Percentiles rank a stretch among this genome's conserved stretches.
These are phyloP conservation scores for Rhyacichthys aspro DNA, from an alignment of 2,797 vertebrate species.

Conservation along the genomic window DNA sequence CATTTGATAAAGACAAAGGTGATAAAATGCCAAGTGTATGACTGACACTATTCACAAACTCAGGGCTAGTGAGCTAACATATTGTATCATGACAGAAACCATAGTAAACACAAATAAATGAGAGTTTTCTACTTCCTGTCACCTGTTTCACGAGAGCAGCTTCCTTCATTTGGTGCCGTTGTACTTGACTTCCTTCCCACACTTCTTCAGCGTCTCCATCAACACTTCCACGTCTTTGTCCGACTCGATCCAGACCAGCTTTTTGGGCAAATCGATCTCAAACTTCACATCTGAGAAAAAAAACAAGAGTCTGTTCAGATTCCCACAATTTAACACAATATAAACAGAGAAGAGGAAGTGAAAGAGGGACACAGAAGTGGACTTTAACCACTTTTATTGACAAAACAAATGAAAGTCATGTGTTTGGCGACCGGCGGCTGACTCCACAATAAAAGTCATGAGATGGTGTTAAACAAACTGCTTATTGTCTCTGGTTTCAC, in stretches of 20 bases:
- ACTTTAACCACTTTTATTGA: background rate
- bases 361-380: background rate
- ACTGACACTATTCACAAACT: no score
- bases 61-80: no score
- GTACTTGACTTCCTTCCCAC: constrained; percentile 89
- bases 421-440: background rate
- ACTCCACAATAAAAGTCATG: background rate
- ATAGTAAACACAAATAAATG: background rate
- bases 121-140: constrained; percentile 5
- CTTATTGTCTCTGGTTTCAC: no score
- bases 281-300: constrained; percentile 85
- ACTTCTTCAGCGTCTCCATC: constrained; percentile 89
- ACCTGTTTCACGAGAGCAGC: constrained; percentile 38
- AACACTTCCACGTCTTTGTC: constrained; percentile 84
- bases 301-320: background rate
- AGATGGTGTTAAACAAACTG: background rate
- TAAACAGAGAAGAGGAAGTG: background rate
- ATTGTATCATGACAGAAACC: no score
- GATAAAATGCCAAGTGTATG: no score
- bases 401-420: background rate
- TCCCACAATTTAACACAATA: background rate
- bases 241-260: constrained; percentile 90
- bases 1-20: no score
- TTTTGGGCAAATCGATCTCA: constrained; percentile 92
- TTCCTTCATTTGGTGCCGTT: constrained; percentile 83